These are phyloP conservation scores for Lycaon pictus DNA, from an alignment of 2,113 vertebrate genomes.

Conservation along the genomic window DNA sequence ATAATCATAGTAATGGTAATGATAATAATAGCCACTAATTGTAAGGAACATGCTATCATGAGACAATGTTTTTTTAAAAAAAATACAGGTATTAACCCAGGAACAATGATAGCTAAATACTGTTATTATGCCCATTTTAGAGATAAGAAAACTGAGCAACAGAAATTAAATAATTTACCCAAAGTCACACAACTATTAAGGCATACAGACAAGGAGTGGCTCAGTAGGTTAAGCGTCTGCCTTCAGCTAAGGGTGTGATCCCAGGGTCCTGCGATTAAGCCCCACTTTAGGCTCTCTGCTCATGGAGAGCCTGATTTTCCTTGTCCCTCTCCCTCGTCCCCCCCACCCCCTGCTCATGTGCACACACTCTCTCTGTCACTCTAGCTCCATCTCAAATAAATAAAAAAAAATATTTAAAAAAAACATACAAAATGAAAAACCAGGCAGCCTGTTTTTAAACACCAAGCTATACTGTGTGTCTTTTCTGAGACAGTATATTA, in stretches of 20 bases:
- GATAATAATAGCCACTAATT: not conserved
- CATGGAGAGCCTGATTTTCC: no score
- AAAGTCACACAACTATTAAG: not conserved
- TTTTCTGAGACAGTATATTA: not conserved
- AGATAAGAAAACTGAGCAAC: not conserved
- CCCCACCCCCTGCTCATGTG: no score
- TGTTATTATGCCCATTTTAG: not conserved
- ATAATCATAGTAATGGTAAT: not conserved
- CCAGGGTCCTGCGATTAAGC: no score
- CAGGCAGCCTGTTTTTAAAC: not conserved
- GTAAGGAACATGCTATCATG: not conserved
- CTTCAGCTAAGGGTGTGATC: no score
- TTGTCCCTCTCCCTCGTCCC: no score
- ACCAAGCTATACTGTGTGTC: not conserved
- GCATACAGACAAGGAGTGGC: not conserved
- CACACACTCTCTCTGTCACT: no score
- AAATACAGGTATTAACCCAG: not conserved
- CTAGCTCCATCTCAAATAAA: no score
- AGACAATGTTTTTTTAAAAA: not conserved
- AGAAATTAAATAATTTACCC: not conserved
- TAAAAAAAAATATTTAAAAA: no score
- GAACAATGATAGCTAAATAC: not conserved
- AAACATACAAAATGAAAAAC: not conserved
- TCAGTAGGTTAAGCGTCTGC: no score
- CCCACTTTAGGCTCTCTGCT: no score